Evolutionary conservation across 2,113 vertebrate species (phyloP).

Genomic region (Dipodomys spectabilis): DNA sequence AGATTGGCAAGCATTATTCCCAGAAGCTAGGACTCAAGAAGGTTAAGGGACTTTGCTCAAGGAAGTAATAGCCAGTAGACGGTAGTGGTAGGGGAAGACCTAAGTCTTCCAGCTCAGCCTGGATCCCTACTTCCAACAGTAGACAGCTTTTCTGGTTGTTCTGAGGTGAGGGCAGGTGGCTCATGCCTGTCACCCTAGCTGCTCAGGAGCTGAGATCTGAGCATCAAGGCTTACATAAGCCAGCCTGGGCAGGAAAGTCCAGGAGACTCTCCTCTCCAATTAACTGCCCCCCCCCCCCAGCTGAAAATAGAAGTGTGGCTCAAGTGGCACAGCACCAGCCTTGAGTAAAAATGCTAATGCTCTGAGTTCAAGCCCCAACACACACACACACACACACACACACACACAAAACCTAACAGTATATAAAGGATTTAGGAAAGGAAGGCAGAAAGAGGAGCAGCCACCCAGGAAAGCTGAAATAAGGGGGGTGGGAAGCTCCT

Average conservation of each 20-base stretch:
- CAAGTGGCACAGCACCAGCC: no score
- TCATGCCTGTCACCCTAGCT: no score
- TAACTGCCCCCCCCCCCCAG: no score
- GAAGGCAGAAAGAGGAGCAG: background rate
- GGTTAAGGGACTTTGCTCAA: background rate
- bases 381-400: no score
- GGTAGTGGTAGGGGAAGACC: background rate
- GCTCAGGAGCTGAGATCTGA: no score
- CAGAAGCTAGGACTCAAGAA: background rate
- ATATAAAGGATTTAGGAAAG: background rate
- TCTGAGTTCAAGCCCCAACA: no score
- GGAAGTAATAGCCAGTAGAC: background rate
- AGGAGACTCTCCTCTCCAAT: no score
- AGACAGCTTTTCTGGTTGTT: background rate
- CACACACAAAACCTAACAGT: no score
- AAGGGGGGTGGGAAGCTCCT: background rate
- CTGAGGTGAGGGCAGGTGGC: background rate
- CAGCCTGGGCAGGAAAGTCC: no score
- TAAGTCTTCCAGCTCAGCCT: background rate
- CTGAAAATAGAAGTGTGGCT: no score
- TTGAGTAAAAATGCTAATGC: no score
- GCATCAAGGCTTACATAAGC: no score
- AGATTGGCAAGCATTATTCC: background rate
- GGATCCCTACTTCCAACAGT: background rate
- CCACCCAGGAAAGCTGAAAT: background rate